Percentiles rank a stretch among this genome's conserved stretches.
These are phyloP conservation scores for Bruchidius siliquastri DNA, from an alignment of 2,888 invertebrate species.

Conservation along the genomic window DNA sequence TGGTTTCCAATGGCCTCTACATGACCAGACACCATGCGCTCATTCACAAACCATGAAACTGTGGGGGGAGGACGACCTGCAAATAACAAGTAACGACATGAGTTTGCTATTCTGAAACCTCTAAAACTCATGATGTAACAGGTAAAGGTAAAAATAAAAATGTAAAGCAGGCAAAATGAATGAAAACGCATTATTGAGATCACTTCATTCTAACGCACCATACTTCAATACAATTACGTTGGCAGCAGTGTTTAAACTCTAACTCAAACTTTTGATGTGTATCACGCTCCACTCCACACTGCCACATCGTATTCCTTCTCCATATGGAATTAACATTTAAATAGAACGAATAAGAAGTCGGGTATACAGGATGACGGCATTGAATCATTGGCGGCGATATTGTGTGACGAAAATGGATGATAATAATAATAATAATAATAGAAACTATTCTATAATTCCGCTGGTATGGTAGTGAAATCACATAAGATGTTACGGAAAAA, in stretches of 20 bases:
- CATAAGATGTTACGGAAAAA: no score
- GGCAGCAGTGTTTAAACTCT: not conserved
- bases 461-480: no score
- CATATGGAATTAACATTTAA: not conserved
- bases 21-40: slow-evolving; percentile 65
- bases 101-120: no score
- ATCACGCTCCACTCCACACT: not conserved
- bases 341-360: not conserved
- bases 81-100: slow-evolving; percentile 22
- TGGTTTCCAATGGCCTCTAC: slow-evolving; percentile 66
- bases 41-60: slow-evolving; percentile 79
- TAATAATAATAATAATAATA: no score
- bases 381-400: no score
- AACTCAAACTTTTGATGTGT: not conserved
- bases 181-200: no score
- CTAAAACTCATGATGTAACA: not conserved
- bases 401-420: no score
- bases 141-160: no score
- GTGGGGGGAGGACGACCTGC: slow-evolving; percentile 77
- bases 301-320: not conserved
- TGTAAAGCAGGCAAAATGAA: not conserved
- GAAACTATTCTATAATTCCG: no score
- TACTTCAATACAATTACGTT: no score
- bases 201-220: not conserved
- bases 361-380: no score